Evolutionary conservation across 2,888 invertebrate species (phyloP).

Genomic region (Drosophila leonis): DNA sequence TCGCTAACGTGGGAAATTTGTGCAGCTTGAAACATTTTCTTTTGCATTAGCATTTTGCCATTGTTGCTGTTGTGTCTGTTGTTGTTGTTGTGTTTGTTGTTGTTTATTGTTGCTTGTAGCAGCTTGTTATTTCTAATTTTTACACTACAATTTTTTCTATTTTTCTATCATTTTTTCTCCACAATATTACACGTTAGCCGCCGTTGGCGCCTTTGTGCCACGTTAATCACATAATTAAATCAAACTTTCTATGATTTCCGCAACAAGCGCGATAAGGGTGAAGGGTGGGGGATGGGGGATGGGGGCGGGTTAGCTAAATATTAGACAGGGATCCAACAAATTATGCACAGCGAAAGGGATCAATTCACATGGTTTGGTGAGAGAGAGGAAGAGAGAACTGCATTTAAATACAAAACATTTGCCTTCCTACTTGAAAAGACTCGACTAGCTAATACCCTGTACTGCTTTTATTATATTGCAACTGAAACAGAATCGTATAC

Average conservation of each 20-base stretch:
- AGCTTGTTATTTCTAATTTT: slow-evolving; percentile 76
- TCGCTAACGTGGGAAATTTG: slow-evolving; percentile 75
- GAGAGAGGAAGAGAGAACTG: not conserved
- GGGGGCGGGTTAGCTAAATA: not conserved
- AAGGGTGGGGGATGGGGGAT: not conserved
- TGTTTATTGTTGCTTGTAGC: slow-evolving; percentile 45
- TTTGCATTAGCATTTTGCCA: slow-evolving; percentile 65
- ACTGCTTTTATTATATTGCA: no score
- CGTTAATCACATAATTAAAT: slow-evolving; percentile 79
- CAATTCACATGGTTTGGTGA: slow-evolving; percentile 14
- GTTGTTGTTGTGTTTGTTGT: slow-evolving; percentile 21
- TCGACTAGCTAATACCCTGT: not conserved
- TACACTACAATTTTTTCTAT: slow-evolving; percentile 44
- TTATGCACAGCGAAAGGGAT: slow-evolving; percentile 47
- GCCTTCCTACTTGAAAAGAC: not conserved
- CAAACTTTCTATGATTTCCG: slow-evolving; percentile 77
- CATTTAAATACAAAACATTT: not conserved
- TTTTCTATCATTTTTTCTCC: slow-evolving; percentile 39
- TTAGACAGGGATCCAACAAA: not conserved
- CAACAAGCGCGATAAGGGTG: slow-evolving; percentile 24
- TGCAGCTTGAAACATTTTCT: slow-evolving; percentile 47
- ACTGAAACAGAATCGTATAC: no score
- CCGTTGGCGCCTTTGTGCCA: slow-evolving; percentile 66
- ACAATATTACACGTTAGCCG: slow-evolving; percentile 64
- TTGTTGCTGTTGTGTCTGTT: slow-evolving; percentile 49